Evolutionary conservation across 2,113 vertebrate genomes (phyloP), one percentile per base, ranked within the genome.

Genomic region (Aramus guarauna): DNA sequence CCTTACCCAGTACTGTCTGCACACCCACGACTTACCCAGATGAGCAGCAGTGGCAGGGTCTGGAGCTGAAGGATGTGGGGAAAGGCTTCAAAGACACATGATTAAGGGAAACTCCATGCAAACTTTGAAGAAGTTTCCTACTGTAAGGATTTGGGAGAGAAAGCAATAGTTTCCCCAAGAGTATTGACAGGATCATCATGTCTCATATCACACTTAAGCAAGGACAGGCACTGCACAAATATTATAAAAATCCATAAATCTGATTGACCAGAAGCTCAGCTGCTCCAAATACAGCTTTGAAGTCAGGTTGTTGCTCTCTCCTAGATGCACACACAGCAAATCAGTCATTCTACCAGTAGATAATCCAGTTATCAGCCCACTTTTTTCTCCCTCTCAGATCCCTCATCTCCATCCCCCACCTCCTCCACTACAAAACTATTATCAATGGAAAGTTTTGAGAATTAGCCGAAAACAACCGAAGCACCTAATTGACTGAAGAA

Each of bases 391-490:
- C n/a, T 67, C 45, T 11, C 85, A 71, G 64, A 81, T 68, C 43
- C 27, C 80, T 83, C 75, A 58, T 18, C 75, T 77, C 34, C 52
- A 52, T 24, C 50, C 50, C 50, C 50, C 24, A 53, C 9, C 3
- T 39, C 21, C 19, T 15, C 24, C 68, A 82, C 10, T 73, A 85
- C 10, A 88, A 81, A 15, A 2, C 52, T 71, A 84, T 29, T 79
- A 90, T 87, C 84, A 90, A 88, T 95, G 95, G 95, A 94, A 97
- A 94, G 87, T 96, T 97, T 92, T 83, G 81, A 92, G 91, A 96
- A 88, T 55, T 85, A 92, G 53, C 74, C 0, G 59, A 95, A 91
- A 92, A 92, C 67, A 91, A 59, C 36, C 43, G 66, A 77, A 85
- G 89, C 0, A 2, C 62, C 73, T 94, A 91, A 94, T 71, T 96